Evolutionary conservation across 2,888 invertebrate genomes (phyloP).

Genomic region (Coronaproctus castanopsis): DNA sequence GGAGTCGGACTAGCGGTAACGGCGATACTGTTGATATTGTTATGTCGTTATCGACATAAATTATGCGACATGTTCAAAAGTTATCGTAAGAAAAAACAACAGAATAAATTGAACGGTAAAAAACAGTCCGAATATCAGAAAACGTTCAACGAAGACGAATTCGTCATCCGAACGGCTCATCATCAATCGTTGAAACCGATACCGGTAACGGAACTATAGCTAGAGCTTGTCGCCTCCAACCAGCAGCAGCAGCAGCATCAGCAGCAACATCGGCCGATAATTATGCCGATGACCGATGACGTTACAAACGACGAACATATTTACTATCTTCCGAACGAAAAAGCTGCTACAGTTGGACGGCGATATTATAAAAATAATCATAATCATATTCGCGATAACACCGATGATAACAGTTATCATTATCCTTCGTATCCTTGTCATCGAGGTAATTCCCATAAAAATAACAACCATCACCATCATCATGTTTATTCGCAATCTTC

Average conservation of each 20-base stretch:
- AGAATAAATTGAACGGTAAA: slow-evolving; percentile 29
- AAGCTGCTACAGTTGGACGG: background rate
- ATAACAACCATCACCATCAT: background rate
- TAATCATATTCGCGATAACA: background rate
- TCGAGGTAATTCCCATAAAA: background rate
- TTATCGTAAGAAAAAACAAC: slow-evolving; percentile 56
- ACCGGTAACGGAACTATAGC: slow-evolving; percentile 85
- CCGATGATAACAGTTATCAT: no score
- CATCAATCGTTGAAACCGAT: slow-evolving; percentile 35
- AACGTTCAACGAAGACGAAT: slow-evolving; percentile 73
- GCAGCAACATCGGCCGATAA: background rate
- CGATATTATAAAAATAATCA: background rate
- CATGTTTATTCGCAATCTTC: background rate
- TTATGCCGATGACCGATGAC: no score
- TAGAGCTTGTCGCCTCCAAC: slow-evolving; percentile 75
- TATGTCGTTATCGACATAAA: slow-evolving; percentile 59
- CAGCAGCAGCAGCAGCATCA: background rate
- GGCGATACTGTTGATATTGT: slow-evolving; percentile 46
- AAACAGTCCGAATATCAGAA: slow-evolving; percentile 79
- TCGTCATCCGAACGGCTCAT: slow-evolving; percentile 39
- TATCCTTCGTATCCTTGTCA: background rate
- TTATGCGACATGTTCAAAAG: slow-evolving; percentile 65
- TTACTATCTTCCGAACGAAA: no score
- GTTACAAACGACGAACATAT: no score
- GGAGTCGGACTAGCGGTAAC: slow-evolving; percentile 51